Base-by-base conservation (phyloP, 2,113 vertebrate genomes). In the Pipra filicauda region DNA sequence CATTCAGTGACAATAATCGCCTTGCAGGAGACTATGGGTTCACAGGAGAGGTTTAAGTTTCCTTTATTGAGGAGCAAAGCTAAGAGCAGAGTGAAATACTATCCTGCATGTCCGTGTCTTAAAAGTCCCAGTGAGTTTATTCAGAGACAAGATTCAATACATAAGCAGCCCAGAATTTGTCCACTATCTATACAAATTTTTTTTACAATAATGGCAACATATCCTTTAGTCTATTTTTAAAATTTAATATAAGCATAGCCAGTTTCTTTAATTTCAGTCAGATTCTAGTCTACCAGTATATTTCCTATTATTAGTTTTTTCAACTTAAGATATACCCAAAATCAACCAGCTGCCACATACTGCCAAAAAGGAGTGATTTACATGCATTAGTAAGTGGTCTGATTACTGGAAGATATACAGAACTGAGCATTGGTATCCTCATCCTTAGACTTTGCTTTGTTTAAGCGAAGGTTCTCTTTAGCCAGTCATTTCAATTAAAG, bases 71-170 rank as follows among this genome's bases (percentile, higher is more conserved):
- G 39, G 13, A 82, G 48, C 21, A 85, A 58, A 89, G 31, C 55
- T 84, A 91, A 91, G 26, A 94, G 67, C 51, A 37, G 37, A 67
- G 51, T 93, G 90, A 95, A 95, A 93, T n/a, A 66, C 65, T 83
- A 88, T 61, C 48, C 48, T 55, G 15, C 28, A 11, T 37, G 71
- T 41, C 44, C 64, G 44, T 46, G 33, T 86, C 67, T 88, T 94
- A 89, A 76, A 93, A 77, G 71, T 51, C 87, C 52, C 52, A 52
- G 52, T 33, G 95, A 91, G 75, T 91, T 96, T 64, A 41, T 88
- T 66, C 58, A 77, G 43, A 93, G 33, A 95, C 5, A 8, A 62
- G 64, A 66, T 26, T 37, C 33, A 92, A 73, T 46, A 72, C 41
- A 89, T 86, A 86, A 80, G 31, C 19, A 73, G 27, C 61, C 65